phyloP scores from a whole-genome alignment of 2,113 vertebrate species.

The Nematolebias whitei region DNA sequence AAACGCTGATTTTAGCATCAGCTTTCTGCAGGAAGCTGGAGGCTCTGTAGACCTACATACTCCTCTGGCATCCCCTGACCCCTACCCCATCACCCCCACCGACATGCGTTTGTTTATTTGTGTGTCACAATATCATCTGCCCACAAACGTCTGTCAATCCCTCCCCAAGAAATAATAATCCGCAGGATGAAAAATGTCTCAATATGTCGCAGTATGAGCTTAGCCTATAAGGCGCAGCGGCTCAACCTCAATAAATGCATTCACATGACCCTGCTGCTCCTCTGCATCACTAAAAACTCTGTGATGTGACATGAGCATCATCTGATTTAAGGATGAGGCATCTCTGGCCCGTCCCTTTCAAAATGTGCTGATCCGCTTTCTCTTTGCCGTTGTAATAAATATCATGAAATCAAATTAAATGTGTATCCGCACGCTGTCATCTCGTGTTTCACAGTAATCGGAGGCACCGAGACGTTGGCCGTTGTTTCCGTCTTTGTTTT shows the following conservation, averaged over 20 bases:
- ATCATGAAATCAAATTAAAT: constrained; percentile 15
- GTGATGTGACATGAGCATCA: constrained; percentile 26
- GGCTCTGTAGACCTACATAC: constrained; percentile 35
- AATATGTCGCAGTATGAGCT: constrained; percentile 86
- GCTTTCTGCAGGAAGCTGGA: constrained; percentile 62
- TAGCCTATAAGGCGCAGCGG: constrained; percentile 74
- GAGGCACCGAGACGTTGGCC: too few species aligned
- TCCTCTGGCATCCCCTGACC: background rate
- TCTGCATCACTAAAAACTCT: background rate
- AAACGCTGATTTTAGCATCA: constrained; percentile 53
- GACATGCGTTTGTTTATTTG: constrained; percentile 85
- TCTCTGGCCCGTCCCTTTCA: constrained; percentile 31
- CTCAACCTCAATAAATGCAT: constrained; percentile 41
- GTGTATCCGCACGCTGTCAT: constrained; percentile 2
- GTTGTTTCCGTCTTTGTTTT: too few species aligned
- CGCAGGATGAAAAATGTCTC: constrained; percentile 88
- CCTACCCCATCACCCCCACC: constrained; percentile 13
- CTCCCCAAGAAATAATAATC: constrained; percentile 77
- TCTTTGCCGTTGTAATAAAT: constrained; percentile 36
- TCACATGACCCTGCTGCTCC: accelerated
- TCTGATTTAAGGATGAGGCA: constrained; percentile 32
- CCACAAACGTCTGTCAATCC: constrained; percentile 87
- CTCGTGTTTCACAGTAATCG: background rate
- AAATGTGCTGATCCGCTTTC: constrained; percentile 46
- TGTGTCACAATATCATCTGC: constrained; percentile 80